Base-by-base conservation (phyloP, 1,140 invertebrate genomes). In the Conus ventricosus region DNA sequence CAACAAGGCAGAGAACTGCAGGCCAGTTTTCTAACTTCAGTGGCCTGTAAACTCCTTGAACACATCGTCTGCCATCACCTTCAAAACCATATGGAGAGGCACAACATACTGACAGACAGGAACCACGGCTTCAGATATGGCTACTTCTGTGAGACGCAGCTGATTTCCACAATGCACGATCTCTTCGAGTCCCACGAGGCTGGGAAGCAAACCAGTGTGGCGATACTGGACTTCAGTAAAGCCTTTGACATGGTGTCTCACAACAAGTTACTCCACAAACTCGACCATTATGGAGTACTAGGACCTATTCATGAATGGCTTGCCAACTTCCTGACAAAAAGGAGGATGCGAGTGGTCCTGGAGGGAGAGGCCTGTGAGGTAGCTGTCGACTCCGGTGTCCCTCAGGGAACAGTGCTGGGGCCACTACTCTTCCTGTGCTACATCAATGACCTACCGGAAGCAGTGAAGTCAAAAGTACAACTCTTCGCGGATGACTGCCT, bases 401-500 rank as follows among this genome's bases (percentile, higher is more conserved):
- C 3, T 23, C 71, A 75, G 23, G 71, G 71, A 13, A 75, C 71
- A 75, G 71, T 75, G 17, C 4, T n/a, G 23, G 71, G 71, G 7
- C 71, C 78, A 20, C 53, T 81, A 11, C 39, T 81, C 23, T 81
- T 86, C 81, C 71, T 90, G 23, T 82, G 85, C 53, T 85, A 90
- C 84, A 90, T 90, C n/a, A 89, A 90, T 60, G 89, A 91, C 81
- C 75, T 90, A 20, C 90, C 86, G 51, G 88, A 87, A 17, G 55
- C 15, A 7, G 90, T 89, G 27, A 84, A 88, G 39, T 91, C 89
- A 23, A 57, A n/a, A 54, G 57, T 82, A 23, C n/a, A 89, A 51
- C 89, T 91, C 20, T 90, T 91, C 76, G 89, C 87, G 2, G 90
- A 91, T 51, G 76, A 89, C 55, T 88, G 85, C 71, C 76, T 88